phyloP scores from a whole-genome alignment of 2,113 vertebrate genomes.

The Forbesichthys papilliferus region DNA sequence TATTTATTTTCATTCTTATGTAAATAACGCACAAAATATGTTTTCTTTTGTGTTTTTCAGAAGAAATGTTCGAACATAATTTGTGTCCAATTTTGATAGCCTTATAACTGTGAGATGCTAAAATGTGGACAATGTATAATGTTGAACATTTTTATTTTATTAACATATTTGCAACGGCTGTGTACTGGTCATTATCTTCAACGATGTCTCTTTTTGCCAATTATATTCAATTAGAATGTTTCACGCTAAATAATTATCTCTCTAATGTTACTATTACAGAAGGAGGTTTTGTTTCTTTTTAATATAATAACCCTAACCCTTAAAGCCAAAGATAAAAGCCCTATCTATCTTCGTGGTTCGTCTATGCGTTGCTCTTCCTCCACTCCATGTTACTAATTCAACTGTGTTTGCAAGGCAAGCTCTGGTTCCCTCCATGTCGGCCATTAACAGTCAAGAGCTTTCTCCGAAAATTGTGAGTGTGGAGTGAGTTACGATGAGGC shows the following conservation, averaged over 20 bases:
- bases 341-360: conserved; percentile 9
- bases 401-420: conserved; percentile 18
- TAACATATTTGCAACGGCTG: background rate
- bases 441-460: conserved; percentile 36
- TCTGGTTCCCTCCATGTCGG: conserved; percentile 14
- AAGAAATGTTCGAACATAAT: too few relatives aligned
- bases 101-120: too few relatives aligned
- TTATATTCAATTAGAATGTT: background rate
- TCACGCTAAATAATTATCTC: background rate
- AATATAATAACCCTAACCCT: too few relatives aligned
- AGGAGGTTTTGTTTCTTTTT: too few relatives aligned
- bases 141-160: background rate
- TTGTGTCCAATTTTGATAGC: too few relatives aligned
- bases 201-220: too few relatives aligned
- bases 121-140: too few relatives aligned
- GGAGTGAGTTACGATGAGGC: conserved; percentile 12
- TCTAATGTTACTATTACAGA: background rate
- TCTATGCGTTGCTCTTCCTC: conserved; percentile 7
- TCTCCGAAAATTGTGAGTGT: conserved; percentile 13
- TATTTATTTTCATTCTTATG: too few relatives aligned
- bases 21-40: too few relatives aligned
- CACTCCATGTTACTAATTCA: conserved; percentile 15
- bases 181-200: too few relatives aligned
- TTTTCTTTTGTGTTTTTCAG: too few relatives aligned
- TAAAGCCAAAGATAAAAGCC: background rate